Evolutionary conservation across 64 coral and sea anemone genomes (phyloP).

Genomic region (Cladopsammia gracilis): DNA sequence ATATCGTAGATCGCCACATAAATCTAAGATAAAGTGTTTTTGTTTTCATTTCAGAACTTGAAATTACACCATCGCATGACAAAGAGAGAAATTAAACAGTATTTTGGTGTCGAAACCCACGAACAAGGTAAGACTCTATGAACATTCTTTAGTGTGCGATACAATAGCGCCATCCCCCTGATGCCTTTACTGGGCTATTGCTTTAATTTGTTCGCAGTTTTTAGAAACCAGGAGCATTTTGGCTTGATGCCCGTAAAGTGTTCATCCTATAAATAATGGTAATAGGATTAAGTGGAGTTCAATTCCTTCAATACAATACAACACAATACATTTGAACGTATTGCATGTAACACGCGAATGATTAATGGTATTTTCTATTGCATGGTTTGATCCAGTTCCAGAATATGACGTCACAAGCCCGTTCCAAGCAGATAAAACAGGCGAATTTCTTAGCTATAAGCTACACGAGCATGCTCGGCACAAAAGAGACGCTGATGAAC

Average conservation of each 20-base stretch:
- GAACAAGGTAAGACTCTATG: conserved; percentile 29
- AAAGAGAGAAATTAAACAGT: conserved; percentile 39
- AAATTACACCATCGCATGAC: conserved; percentile 71
- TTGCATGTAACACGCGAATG: too few species aligned
- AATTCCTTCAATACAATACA: too few species aligned
- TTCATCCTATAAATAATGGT: background rate
- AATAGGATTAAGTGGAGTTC: too few species aligned
- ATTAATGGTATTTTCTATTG: too few species aligned
- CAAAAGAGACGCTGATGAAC: conserved; percentile 18
- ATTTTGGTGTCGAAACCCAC: conserved; percentile 66
- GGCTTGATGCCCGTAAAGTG: background rate
- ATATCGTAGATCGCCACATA: background rate
- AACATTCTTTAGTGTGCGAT: background rate
- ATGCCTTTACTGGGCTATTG: too few species aligned
- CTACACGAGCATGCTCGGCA: conserved; percentile 45
- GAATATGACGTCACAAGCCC: conserved; percentile 62
- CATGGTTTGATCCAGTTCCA: conserved; percentile 18
- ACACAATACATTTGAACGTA: too few species aligned
- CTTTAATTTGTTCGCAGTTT: background rate
- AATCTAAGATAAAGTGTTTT: background rate
- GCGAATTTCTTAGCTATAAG: conserved; percentile 60
- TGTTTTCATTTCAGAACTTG: background rate
- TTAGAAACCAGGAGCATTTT: background rate
- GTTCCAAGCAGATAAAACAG: conserved; percentile 56
- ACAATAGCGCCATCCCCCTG: too few species aligned